These are phyloP conservation scores for Theocolax elegans DNA, from an alignment of 1,140 invertebrate species.

Conservation along the genomic window DNA sequence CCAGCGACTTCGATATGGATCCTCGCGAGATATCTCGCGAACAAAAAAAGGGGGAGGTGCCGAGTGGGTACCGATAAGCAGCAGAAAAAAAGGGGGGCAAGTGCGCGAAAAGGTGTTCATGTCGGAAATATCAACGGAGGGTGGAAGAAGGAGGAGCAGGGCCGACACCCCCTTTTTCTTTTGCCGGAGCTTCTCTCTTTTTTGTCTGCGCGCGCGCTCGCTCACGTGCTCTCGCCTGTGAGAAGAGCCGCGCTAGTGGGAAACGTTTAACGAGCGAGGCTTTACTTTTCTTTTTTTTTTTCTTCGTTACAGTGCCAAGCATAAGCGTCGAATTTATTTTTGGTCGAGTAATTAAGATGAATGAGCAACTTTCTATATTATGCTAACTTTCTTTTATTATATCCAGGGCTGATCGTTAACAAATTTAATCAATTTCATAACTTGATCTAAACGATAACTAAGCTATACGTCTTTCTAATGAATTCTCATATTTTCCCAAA, in stretches of 20 bases:
- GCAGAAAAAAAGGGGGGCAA: not conserved
- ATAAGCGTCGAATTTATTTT: not conserved
- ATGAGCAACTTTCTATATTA: not conserved
- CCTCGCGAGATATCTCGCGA: not conserved
- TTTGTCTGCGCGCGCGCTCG: not conserved
- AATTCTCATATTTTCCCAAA: no score
- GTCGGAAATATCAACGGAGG: not conserved
- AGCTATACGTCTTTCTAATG: no score
- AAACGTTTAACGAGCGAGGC: conserved; percentile 12
- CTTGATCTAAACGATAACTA: no score
- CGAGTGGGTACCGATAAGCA: not conserved
- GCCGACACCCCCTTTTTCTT: not conserved
- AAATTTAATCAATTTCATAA: no score
- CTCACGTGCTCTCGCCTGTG: not conserved
- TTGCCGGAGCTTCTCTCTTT: not conserved
- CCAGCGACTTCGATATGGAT: not conserved
- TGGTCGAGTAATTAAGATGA: not conserved
- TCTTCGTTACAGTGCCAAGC: no score
- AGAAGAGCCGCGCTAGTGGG: not conserved
- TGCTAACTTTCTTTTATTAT: not conserved
- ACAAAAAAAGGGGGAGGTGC: not conserved
- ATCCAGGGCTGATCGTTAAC: no score
- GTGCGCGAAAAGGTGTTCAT: not conserved
- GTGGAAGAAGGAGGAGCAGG: not conserved
- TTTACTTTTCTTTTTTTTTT: not conserved